These are phyloP conservation scores for Marmota monax DNA, from an alignment of 2,113 vertebrate genomes.

Conservation along the genomic window DNA sequence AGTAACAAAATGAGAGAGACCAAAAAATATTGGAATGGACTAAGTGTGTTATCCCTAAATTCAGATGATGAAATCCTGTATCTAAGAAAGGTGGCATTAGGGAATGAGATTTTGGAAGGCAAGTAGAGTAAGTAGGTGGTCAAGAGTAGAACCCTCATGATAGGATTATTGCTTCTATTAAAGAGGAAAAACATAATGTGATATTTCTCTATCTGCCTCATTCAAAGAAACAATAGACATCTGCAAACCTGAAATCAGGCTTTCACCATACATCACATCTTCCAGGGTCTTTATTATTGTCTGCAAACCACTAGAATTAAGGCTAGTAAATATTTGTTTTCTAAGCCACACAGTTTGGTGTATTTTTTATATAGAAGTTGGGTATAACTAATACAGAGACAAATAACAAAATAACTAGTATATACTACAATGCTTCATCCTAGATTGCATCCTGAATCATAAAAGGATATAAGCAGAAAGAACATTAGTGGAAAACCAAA, in stretches of 20 bases:
- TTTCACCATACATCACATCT: background rate
- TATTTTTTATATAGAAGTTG: background rate
- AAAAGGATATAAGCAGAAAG: background rate
- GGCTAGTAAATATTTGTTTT: background rate
- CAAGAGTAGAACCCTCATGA: accelerated
- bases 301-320: background rate
- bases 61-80: background rate
- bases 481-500: background rate
- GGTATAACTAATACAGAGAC: no score
- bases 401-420: background rate
- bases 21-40: background rate
- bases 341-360: background rate
- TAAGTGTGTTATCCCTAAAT: background rate
- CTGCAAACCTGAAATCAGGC: background rate
- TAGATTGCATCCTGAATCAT: accelerated
- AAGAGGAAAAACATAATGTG: background rate
- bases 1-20: background rate
- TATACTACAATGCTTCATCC: background rate
- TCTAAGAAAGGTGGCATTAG: background rate
- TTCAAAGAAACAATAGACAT: background rate
- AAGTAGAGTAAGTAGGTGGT: background rate
- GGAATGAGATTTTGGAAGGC: no score
- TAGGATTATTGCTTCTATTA: no score
- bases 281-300: background rate
- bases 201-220: no score